Evolutionary conservation across 2,888 invertebrate genomes (phyloP), one percentile per base, ranked within the genome.

Genomic region (Amorpha juglandis): DNA sequence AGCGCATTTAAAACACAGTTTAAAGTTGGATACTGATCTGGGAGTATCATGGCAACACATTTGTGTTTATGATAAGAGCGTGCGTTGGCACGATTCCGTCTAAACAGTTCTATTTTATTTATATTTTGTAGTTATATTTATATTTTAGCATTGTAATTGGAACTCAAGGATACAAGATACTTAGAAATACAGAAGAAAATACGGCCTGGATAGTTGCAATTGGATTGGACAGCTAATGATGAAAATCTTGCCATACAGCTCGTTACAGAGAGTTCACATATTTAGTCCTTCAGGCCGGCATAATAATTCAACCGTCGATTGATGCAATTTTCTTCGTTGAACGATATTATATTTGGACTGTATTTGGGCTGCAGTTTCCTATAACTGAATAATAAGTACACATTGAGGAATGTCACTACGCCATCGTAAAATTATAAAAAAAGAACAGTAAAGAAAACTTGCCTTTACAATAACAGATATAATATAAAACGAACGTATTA

Each of bases 1-100:
- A 72, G 68, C 75, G 74, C 78, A 75, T 70, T 79, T 80, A 75
- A 71, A 78, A 72, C 70, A 72, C 70, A 71, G 78, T 78, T 79
- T 76, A 75, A 74, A 78, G 69, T 73, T 67, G 65, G 58, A 58
- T 42, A 19, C 19, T 58, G 19, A 58, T 58, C 58, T 58, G 19
- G 42, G 12, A 52, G 52, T 52, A 19, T 58, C 58, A 19, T 19
- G 16, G 42, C n/a, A 38, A 19, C 58, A 58, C 58, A 58, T 58
- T 58, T 16, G 42, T 21, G 42, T 58, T 58, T 58, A 58, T 12
- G 58, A 42, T 42, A 58, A 42, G 42, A 38, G 14, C 2, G 19
- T 42, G 42, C 19, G 19, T 11, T 11, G 19, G 19, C 42, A 42
- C 11, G 12, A 58, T 58, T 42, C 42, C 19, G 19, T 38, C 19